phyloP scores from a whole-genome alignment of 2,797 vertebrate species.

The Mus caroli region DNA sequence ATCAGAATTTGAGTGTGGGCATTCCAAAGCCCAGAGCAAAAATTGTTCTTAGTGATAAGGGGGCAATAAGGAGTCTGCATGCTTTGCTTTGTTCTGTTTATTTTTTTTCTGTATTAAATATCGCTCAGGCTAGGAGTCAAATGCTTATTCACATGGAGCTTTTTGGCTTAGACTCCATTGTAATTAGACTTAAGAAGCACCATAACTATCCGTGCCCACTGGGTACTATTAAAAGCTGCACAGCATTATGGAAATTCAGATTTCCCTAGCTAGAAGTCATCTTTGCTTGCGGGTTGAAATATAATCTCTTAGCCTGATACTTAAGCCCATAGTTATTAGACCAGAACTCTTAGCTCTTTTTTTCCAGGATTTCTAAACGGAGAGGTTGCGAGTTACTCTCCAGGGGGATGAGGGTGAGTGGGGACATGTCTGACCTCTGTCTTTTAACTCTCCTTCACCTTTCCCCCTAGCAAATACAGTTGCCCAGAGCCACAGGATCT shows the following conservation, averaged over 20 bases:
- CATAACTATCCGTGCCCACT: constrained; percentile 69
- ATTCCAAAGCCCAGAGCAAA: not conserved
- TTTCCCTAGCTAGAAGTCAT: constrained; percentile 69
- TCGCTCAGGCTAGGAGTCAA: constrained; percentile 66
- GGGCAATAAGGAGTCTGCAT: not conserved
- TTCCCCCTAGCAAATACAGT: not conserved
- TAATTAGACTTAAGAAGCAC: constrained; percentile 78
- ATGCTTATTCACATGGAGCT: constrained; percentile 55
- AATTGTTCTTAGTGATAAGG: constrained; percentile 37
- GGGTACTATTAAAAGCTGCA: constrained; percentile 67
- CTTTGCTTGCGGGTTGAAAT: constrained; percentile 59
- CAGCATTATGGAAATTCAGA: constrained; percentile 76
- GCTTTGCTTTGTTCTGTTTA: constrained; percentile 52
- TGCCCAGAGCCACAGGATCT: not conserved
- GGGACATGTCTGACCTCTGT: not conserved
- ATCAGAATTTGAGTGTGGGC: not conserved
- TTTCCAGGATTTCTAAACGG: not conserved
- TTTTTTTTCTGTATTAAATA: constrained; percentile 40
- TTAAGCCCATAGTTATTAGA: constrained; percentile 52
- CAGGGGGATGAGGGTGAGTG: not conserved
- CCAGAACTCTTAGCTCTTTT: not conserved
- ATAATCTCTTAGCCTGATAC: constrained; percentile 46
- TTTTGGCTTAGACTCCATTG: constrained; percentile 67
- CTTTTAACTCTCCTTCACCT: not conserved
- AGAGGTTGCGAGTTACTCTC: not conserved